Percentiles rank a stretch among this genome's conserved stretches.
These are phyloP conservation scores for Luidia sarsii DNA, from an alignment of 53 echinoderm and acorn worm species.

Conservation along the genomic window DNA sequence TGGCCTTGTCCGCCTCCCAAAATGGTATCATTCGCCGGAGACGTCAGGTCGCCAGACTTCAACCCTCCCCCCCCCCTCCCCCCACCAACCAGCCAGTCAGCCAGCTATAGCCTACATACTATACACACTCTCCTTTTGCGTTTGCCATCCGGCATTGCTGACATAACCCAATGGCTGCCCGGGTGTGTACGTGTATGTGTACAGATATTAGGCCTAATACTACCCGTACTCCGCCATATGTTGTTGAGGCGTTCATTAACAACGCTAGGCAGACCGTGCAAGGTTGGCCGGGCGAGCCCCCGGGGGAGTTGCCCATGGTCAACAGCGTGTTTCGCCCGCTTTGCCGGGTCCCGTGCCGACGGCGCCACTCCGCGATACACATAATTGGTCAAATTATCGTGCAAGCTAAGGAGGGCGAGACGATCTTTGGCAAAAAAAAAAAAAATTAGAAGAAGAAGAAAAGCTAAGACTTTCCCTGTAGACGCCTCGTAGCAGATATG, in stretches of 20 bases:
- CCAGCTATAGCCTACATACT: too few species aligned
- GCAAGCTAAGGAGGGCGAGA: conserved; percentile 49
- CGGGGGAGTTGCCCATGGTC: conserved; percentile 49
- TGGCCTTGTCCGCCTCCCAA: not conserved
- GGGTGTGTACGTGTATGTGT: too few species aligned
- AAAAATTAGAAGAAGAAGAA: too few species aligned
- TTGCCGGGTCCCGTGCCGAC: conserved; percentile 45
- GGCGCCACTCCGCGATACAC: conserved; percentile 58
- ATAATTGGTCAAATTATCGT: conserved; percentile 60
- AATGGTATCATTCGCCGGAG: not conserved
- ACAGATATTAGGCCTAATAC: too few species aligned
- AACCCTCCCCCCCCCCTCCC: not conserved
- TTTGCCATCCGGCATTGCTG: not conserved
- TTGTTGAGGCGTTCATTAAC: conserved; percentile 55
- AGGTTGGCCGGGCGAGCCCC: conserved; percentile 31
- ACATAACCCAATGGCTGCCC: conserved; percentile 26
- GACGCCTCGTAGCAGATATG: too few species aligned
- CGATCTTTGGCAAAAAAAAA: too few species aligned
- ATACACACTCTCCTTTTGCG: not conserved
- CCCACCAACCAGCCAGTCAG: not conserved
- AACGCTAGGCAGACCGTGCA: conserved; percentile 54
- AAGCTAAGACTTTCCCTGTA: too few species aligned
- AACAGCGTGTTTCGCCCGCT: conserved; percentile 55
- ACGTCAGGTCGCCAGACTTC: conserved; percentile 21
- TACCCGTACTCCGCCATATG: conserved; percentile 23